phyloP scores from a whole-genome alignment of 2,797 vertebrate species.

The Trichosurus vulpecula region DNA sequence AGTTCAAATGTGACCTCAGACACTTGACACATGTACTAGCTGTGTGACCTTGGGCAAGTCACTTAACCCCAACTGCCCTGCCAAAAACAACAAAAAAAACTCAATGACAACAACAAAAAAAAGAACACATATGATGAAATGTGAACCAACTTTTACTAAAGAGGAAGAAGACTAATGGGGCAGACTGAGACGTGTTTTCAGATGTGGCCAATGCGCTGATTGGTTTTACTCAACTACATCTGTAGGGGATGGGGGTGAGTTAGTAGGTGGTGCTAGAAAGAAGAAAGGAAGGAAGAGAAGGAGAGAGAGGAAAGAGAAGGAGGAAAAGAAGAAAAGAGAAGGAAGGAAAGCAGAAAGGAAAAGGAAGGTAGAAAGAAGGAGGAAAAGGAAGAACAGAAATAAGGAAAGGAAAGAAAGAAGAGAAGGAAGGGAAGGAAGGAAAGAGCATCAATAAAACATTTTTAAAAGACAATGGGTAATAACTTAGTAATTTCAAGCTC shows the following conservation, averaged over 20 bases:
- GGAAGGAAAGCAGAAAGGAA: neutral
- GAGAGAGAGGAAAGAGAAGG: too few species aligned
- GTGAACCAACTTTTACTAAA: neutral
- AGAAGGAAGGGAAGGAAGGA: too few species aligned
- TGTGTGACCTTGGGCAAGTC: too few species aligned
- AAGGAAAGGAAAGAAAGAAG: neutral
- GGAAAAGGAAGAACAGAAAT: neutral
- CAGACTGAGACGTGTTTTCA: neutral
- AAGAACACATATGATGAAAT: too few species aligned
- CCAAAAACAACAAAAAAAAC: too few species aligned
- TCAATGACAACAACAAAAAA: too few species aligned
- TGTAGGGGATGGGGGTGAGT: neutral
- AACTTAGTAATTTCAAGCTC: conserved; percentile 64
- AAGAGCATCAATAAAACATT: neutral
- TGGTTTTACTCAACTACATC: neutral
- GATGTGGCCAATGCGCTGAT: neutral
- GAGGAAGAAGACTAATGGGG: neutral
- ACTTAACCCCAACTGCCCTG: too few species aligned
- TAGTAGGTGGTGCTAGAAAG: neutral
- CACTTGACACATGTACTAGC: too few species aligned
- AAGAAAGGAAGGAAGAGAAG: neutral
- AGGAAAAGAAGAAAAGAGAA: too few species aligned
- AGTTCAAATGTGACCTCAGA: too few species aligned
- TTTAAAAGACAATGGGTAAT: conserved; percentile 22
- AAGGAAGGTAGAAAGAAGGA: neutral